Conservation (phyloP, 2,797 vertebrate genomes). For the Schizopygopsis malacanthus region DNA sequence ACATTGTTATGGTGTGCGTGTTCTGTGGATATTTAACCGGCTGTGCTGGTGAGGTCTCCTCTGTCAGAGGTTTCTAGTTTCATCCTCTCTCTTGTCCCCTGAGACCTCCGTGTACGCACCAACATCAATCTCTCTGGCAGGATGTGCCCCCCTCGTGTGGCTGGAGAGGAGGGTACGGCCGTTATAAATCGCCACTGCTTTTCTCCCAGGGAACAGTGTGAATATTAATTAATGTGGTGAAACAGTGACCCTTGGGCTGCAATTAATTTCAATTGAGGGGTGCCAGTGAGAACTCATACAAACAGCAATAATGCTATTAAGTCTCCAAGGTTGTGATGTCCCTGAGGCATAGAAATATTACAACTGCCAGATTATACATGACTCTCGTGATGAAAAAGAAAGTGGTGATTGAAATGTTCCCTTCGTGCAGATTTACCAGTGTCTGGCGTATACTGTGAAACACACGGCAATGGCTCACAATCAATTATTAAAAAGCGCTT, state of each 20-base stretch:
- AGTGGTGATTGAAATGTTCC: not conserved
- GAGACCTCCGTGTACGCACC: not conserved
- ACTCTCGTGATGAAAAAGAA: conserved; percentile 1
- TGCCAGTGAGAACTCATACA: not conserved
- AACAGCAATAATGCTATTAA: conserved; percentile 19
- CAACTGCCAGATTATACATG: not conserved
- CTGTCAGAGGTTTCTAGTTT: conserved; percentile 25
- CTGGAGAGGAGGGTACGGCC: not conserved
- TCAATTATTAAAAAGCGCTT: not conserved
- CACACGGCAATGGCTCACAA: not conserved
- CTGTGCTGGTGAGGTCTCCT: not conserved
- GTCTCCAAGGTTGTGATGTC: conserved; percentile 19
- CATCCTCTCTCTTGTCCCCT: conserved; percentile 2
- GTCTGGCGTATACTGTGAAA: not conserved
- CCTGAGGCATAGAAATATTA: conserved; percentile 1
- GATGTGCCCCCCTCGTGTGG: not conserved
- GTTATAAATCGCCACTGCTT: conserved; percentile 19
- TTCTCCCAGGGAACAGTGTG: conserved; percentile 9
- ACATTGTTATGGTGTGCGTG: not conserved
- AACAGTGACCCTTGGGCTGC: conserved; percentile 16
- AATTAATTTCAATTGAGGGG: conserved; percentile 31
- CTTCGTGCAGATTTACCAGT: not conserved
- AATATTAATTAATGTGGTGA: conserved; percentile 46
- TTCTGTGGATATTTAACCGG: not conserved
- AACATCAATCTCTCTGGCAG: conserved; percentile 32